Base-by-base conservation (phyloP, 2,797 vertebrate genomes). In the Microctenopoma steveboyesi region DNA sequence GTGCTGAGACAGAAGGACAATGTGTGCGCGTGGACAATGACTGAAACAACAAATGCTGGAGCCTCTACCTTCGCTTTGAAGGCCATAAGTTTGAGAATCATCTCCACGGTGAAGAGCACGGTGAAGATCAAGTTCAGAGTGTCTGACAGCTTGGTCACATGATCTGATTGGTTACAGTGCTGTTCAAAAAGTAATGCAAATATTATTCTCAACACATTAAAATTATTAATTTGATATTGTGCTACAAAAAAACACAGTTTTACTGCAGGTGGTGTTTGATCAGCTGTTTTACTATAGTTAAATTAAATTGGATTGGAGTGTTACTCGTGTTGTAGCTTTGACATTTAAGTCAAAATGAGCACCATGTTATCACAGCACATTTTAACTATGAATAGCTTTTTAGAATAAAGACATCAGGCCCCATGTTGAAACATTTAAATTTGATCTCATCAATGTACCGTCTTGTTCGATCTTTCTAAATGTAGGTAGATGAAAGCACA, bases 81-180 rank as follows among this genome's bases (percentile, higher is more conserved):
- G 12, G 97, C 98, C 94, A 98, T 95, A 61, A 99, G 95, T 83
- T 99, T 99, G 59, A 99, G 95, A 11, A 98, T 72, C 97, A 99
- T 98, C 93, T 99, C 98, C 83, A 98, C 84, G 0, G 98, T 98
- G 85, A 99, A 99, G 60, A 98, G 96, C 74, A 97, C 73, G 0
- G 98, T 99, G 91, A 99, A 99, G 89, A 97, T 96, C 88, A 98
- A 88, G 0, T 99, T 99, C 62, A 99, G 92, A 48, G 86, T 96
- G 89, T 96, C 96, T 0, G 98, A 98, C 63, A 98, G 49, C 79
- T 99, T 93, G 83, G 96, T 97, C 89, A 99, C 95, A 71, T 97
- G 94, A 67, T 93, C 88, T 0, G 97, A 98, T 82, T 99, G 98
- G 87, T 97, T 95, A 79, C 98, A 99, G 89, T 99, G 97, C 98